Percentiles rank a stretch among this genome's conserved stretches.
These are phyloP conservation scores for Mesocricetus auratus DNA, from an alignment of 2,113 vertebrate species.

Conservation along the genomic window DNA sequence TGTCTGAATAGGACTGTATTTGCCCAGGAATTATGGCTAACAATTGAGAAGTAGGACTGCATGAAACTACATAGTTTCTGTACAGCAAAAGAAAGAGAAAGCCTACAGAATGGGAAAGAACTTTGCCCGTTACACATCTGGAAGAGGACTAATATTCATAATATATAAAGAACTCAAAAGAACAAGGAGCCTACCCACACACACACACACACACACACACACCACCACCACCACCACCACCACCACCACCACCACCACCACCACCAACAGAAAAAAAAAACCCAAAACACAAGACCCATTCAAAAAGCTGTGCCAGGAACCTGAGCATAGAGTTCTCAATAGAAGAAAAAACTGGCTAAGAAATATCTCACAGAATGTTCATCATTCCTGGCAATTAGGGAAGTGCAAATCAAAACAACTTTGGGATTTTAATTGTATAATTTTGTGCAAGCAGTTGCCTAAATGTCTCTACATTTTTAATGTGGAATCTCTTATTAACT, in stretches of 20 bases:
- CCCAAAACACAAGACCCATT: not conserved
- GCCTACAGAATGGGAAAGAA: not conserved
- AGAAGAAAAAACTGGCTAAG: not conserved
- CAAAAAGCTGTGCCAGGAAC: not conserved
- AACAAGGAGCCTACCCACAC: not conserved
- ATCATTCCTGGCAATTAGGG: not conserved
- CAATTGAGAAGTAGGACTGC: not conserved
- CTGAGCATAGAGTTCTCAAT: not conserved
- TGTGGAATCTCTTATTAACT: constrained; percentile 12
- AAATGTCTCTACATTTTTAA: not conserved
- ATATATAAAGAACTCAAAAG: not conserved
- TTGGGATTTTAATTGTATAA: not conserved
- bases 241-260: too few relatives aligned
- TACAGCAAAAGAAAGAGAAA: not conserved
- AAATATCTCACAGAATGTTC: not conserved
- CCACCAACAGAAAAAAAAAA: too few relatives aligned
- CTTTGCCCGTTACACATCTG: not conserved
- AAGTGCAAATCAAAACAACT: not conserved
- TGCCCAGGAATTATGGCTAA: not conserved
- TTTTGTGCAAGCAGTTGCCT: constrained; percentile 10
- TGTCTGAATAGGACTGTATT: not conserved
- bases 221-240: too few relatives aligned
- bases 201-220: too few relatives aligned
- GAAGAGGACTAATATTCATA: not conserved
- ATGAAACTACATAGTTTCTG: not conserved